Evolutionary conservation across 23 tunicate genomes (phyloP).

Genomic region (Corella eumyota): DNA sequence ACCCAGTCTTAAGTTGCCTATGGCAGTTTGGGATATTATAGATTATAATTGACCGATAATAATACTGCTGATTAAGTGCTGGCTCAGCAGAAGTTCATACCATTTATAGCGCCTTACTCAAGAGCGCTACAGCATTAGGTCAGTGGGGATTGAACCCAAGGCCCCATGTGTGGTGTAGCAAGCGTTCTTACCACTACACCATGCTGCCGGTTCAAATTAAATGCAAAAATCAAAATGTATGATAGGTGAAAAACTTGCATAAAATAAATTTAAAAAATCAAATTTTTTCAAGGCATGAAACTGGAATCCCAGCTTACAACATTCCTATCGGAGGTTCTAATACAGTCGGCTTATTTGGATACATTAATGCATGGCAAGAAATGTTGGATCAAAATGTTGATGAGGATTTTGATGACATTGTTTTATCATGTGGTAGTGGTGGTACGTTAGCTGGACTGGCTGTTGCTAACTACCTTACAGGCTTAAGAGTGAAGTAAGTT

Average conservation of each 20-base stretch:
- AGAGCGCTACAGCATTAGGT: too few species aligned
- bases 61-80: too few species aligned
- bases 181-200: too few species aligned
- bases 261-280: constrained; percentile 2
- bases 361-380: constrained; percentile 91
- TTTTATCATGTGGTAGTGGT: constrained; percentile 95
- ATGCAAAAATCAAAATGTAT: neutral
- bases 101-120: too few species aligned
- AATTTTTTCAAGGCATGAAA: constrained; percentile 17
- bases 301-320: constrained; percentile 49
- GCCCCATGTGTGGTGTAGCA: too few species aligned
- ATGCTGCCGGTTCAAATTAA: too few species aligned
- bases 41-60: too few species aligned
- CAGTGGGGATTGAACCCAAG: too few species aligned
- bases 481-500: constrained; percentile 34
- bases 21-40: too few species aligned
- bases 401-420: constrained; percentile 54
- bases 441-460: constrained; percentile 88
- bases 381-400: constrained; percentile 32
- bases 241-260: constrained; percentile 3
- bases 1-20: too few species aligned
- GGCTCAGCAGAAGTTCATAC: too few species aligned
- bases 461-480: constrained; percentile 75
- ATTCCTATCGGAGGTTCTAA: constrained; percentile 93
- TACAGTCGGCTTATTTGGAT: constrained; percentile 40